Percentiles rank a stretch among this genome's conserved stretches.
These are phyloP conservation scores for Etheostoma perlongum DNA, from an alignment of 2,797 vertebrate genomes.

Conservation along the genomic window DNA sequence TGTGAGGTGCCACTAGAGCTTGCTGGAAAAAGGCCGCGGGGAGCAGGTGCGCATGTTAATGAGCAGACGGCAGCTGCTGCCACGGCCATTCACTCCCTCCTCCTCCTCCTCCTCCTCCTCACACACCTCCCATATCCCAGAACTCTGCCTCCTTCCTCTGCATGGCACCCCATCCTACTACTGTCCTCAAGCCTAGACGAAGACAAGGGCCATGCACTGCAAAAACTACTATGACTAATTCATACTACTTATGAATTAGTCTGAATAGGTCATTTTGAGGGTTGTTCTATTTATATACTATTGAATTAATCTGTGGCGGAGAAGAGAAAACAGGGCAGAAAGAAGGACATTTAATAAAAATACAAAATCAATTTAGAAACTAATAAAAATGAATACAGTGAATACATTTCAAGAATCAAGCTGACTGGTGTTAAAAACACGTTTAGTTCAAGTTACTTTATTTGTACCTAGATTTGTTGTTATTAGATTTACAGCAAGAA, in stretches of 20 bases:
- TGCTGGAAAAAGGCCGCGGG: conserved; percentile 79
- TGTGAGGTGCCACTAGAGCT: conserved; percentile 79
- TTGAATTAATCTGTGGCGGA: not conserved
- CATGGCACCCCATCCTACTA: conserved; percentile 50
- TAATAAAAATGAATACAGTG: not conserved
- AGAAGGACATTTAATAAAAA: too few species aligned
- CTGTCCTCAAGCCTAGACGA: conserved; percentile 30
- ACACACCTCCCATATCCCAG: conserved; percentile 39
- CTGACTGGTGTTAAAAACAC: not conserved
- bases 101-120: conserved; percentile 16
- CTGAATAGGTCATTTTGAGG: not conserved
- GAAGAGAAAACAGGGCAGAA: not conserved
- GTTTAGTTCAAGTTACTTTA: not conserved
- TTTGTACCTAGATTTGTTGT: too few species aligned
- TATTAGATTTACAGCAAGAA: too few species aligned
- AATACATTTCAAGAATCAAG: not conserved
- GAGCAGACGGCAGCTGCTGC: conserved; percentile 90
- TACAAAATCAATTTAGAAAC: not conserved
- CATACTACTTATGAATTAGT: not conserved
- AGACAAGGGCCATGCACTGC: not conserved
- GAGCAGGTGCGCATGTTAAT: conserved; percentile 96
- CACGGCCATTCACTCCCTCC: conserved; percentile 56
- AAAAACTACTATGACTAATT: not conserved
- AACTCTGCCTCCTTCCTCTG: conserved; percentile 68
- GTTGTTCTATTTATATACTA: not conserved